Base-by-base conservation (phyloP, 2,797 vertebrate species). In the Artibeus jamaicensis region DNA sequence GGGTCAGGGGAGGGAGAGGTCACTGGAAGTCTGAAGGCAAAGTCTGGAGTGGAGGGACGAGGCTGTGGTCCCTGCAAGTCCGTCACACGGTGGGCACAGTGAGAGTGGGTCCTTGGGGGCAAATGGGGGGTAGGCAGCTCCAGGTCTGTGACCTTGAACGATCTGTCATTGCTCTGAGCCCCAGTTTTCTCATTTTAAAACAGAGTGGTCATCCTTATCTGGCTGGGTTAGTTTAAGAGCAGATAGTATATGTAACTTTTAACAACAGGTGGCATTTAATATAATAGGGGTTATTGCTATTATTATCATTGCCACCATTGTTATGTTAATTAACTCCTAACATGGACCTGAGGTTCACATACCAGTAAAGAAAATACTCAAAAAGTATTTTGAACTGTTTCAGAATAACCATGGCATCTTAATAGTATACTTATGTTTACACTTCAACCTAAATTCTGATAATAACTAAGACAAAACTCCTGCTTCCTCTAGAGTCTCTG, bases 381-480 rank as follows among this genome's bases (percentile, higher is more conserved):
- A 55, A 57, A 85, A n/a, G 34, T 9, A 89, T 71, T 82, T 86
- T 34, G 55, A 67, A 37, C n/a, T 65, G 16, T 50, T 84, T 92
- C 22, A 71, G 59, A 59, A 29, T 78, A 71, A 83, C 34, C 48
- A 5, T n/a, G 86, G 29, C n/a, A 26, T 48, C 59, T 86, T 74
- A 53, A 32, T 9, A 29, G 15, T 37, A 9, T 55, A 18, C 22
- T 34, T 71, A 34, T 71, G 9, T 79, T 32, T n/a, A n/a, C 21
- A 32, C 55, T 32, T 79, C 73, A 85, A 34, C 65, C 14, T 57
- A 39, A 82, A 68, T n/a, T 82, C 76, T 53, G 46, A 44, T 34
- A 18, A 46, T 34, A 37, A 55, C 8, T 71, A 42, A 91, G 34
- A 68, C 29, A 65, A 53, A 93, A 74, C 29, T 57, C 55, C 7